Conservation (phyloP, 2,113 vertebrate species). For the Ranitomeya imitator region DNA sequence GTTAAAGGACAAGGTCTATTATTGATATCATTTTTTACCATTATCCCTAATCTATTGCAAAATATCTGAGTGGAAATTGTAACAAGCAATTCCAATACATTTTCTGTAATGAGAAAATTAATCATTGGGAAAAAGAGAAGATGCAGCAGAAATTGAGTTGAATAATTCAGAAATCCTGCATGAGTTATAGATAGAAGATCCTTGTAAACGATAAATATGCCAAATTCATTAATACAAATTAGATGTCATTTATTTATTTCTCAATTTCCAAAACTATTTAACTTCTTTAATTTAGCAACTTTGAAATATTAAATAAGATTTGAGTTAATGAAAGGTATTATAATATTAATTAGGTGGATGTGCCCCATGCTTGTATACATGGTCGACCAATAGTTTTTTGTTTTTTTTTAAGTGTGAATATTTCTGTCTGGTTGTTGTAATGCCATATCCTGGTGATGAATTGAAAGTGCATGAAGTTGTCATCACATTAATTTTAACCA, state of each 20-base stretch:
- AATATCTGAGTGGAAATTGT: slow-evolving; percentile 19
- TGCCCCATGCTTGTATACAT: too few relatives aligned
- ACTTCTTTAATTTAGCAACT: not conserved
- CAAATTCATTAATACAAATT: slow-evolving; percentile 24
- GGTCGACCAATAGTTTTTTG: too few relatives aligned
- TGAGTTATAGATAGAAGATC: slow-evolving; percentile 31
- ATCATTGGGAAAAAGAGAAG: slow-evolving; percentile 22
- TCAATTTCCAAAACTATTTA: slow-evolving; percentile 17
- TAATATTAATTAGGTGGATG: not conserved
- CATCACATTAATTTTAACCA: too few relatives aligned
- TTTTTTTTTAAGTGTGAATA: too few relatives aligned
- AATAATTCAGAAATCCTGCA: slow-evolving; percentile 19
- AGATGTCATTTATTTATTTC: slow-evolving; percentile 17
- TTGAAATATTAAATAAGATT: not conserved
- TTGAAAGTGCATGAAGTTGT: too few relatives aligned
- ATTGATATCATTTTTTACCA: slow-evolving; percentile 17
- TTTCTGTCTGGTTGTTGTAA: too few relatives aligned
- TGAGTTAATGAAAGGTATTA: not conserved
- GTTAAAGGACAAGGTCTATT: not conserved
- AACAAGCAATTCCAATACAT: not conserved
- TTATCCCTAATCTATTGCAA: slow-evolving; percentile 17
- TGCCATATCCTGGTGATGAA: too few relatives aligned
- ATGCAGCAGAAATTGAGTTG: slow-evolving; percentile 36
- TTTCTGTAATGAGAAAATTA: slow-evolving; percentile 21
- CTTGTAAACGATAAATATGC: slow-evolving; percentile 18